Evolutionary conservation across 2,113 vertebrate species (phyloP), one percentile per base, ranked within the genome.

Genomic region (Mohoua ochrocephala): DNA sequence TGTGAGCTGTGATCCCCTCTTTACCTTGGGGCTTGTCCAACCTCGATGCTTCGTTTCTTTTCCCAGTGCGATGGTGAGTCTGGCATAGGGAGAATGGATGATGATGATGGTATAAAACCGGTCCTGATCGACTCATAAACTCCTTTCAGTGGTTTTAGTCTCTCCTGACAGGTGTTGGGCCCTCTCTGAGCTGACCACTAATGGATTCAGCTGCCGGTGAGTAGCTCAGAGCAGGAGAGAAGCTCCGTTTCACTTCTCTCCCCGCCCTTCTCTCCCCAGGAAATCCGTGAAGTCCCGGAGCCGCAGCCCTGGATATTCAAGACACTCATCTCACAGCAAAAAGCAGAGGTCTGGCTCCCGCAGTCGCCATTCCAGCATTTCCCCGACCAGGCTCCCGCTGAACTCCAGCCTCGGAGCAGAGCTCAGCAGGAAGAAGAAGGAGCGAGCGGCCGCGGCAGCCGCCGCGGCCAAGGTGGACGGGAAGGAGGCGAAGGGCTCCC

Each of bases 391-490:
- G 65, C 98, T 99, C 39, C 99, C 99, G 0, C 98, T 99, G 22
- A 99, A 99, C 94, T 99, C 99, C 89, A 99, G 99, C 76, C 97
- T 99, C 19, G 99, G 99, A 33, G 99, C 99, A 12, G 99, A 99
- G 96, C 98, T 99, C 64, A 99, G 98, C 90, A 98, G 99, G 61
- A 98, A 98, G 93, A 99, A 99, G 91, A 99, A 99, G 96, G 99
- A 99, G 75, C 98, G 99, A 13, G 99, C 99, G 47, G 99, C 99
- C 0, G 99, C 99, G 0, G 99, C 99, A 0, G 99, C 99, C 0
- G 99, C 99, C 0, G 99, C 99, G 0, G 98, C 99, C 68, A 99
- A 98, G 69, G 98, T 98, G 95, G 98, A 98, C 10, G 97, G 98
- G 20, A 98, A 98, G 35, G 98, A 98, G 53, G 97, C 98, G 0